Conservation (phyloP, 2,888 invertebrate genomes). For the Apotomis turbidana region DNA sequence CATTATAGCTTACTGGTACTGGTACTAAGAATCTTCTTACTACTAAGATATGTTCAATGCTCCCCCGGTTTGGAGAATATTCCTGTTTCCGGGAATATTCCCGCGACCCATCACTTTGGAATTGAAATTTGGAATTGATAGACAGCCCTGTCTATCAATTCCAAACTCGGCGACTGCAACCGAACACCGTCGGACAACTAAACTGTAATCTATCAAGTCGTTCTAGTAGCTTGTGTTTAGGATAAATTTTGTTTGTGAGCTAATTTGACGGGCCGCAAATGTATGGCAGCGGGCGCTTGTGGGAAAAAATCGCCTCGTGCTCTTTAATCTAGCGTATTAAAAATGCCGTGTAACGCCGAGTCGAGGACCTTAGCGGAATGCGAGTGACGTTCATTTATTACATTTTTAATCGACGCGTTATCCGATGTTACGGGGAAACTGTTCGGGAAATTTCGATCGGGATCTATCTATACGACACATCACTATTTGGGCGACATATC, state of each 20-base stretch:
- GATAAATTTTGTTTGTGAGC: conserved; percentile 29
- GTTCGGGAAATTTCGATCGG: not conserved
- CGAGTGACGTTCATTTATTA: conserved; percentile 43
- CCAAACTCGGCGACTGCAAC: conserved; percentile 23
- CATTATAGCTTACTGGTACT: no score
- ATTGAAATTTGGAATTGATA: no score
- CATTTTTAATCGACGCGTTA: conserved; percentile 40
- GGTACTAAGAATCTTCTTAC: no score
- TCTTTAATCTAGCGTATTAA: conserved; percentile 36
- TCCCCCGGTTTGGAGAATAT: no score
- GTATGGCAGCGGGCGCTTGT: conserved; percentile 41
- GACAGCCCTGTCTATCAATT: conserved; percentile 33
- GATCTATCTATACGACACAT: not conserved
- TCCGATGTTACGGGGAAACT: conserved; percentile 17
- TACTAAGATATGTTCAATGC: no score
- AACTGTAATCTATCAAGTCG: not conserved
- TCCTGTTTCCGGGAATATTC: no score
- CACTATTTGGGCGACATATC: no score
- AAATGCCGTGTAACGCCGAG: conserved; percentile 42
- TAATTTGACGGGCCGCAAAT: conserved; percentile 36
- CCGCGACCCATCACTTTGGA: no score
- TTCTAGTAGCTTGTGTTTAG: conserved; percentile 25
- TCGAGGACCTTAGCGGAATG: conserved; percentile 53
- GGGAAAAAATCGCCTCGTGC: conserved; percentile 46
- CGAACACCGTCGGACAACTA: not conserved